A percentile compares a stretch with the other conserved stretches of the same genome.
Conservation (phyloP, 2,888 invertebrate genomes). For the Thymelicus acteon region DNA sequence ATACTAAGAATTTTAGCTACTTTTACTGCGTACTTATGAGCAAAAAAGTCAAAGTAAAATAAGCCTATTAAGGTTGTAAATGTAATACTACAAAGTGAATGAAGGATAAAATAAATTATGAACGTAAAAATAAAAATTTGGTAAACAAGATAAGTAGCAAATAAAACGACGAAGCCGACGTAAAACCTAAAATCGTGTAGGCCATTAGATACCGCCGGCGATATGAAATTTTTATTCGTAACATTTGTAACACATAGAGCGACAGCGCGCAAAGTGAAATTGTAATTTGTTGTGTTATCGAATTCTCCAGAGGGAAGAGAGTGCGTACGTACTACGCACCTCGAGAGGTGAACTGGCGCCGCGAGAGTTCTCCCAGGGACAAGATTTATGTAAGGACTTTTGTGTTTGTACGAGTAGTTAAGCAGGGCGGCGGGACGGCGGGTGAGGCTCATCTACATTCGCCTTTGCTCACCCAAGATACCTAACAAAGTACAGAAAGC, state of each 20-base stretch:
- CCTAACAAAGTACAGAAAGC: constrained; percentile 73
- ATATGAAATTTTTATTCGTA: constrained; percentile 34
- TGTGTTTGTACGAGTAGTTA: constrained; percentile 83
- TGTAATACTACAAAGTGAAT: constrained; percentile 19
- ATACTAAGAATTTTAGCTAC: constrained; percentile 5
- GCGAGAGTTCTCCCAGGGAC: constrained; percentile 70
- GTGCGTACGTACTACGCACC: constrained; percentile 61
- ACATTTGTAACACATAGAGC: constrained; percentile 47
- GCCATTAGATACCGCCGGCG: constrained; percentile 30
- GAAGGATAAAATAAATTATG: constrained; percentile 12
- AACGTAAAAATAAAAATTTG: constrained; percentile 28
- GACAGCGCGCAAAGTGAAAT: constrained; percentile 61
- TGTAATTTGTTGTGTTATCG: constrained; percentile 67
- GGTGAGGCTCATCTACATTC: constrained; percentile 77
- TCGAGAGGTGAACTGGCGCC: constrained; percentile 70
- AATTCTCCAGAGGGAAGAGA: constrained; percentile 63
- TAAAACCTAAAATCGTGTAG: constrained; percentile 35
- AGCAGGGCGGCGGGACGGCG: constrained; percentile 59
- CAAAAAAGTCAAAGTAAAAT: constrained; percentile 13
- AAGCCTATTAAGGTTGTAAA: constrained; percentile 14
- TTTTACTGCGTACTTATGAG: background rate
- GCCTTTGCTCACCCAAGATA: constrained; percentile 71
- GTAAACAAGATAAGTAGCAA: constrained; percentile 31
- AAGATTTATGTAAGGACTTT: constrained; percentile 85
- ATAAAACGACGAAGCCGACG: constrained; percentile 31